Conservation (phyloP, 2,113 vertebrate genomes). For the Okapia johnstoni region DNA sequence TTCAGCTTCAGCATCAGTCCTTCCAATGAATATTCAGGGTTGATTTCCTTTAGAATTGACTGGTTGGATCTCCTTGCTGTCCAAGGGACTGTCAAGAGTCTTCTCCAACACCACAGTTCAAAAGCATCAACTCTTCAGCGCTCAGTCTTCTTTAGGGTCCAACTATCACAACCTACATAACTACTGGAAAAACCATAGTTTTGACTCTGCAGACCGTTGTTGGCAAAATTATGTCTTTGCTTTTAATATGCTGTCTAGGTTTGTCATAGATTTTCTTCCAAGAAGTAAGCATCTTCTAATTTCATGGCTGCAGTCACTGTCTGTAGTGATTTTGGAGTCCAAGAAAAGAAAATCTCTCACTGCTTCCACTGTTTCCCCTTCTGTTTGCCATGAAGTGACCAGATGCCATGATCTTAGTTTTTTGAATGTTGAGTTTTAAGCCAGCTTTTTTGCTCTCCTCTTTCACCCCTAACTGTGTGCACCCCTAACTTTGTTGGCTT, state of each 20-base stretch:
- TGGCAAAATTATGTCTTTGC: neutral
- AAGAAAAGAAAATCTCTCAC: neutral
- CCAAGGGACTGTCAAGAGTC: neutral
- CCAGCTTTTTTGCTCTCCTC: neutral
- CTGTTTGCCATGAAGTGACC: neutral
- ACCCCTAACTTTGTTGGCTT: neutral
- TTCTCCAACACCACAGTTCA: neutral
- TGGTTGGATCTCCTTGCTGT: neutral
- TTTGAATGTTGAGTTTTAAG: neutral
- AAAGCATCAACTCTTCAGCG: neutral
- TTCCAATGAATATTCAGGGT: neutral
- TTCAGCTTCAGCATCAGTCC: neutral
- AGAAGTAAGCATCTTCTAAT: neutral
- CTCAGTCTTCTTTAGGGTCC: neutral
- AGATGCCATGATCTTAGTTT: neutral
- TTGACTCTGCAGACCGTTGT: neutral
- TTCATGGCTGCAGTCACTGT: neutral
- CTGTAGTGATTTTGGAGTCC: neutral
- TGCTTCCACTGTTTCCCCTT: neutral
- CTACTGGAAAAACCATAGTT: neutral
- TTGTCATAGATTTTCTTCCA: neutral
- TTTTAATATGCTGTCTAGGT: neutral
- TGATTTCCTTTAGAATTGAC: neutral
- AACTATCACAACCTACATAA: neutral
- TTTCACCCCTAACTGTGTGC: neutral